Base-by-base conservation (phyloP, 1,140 invertebrate genomes). In the Drosophila insularis region DNA sequence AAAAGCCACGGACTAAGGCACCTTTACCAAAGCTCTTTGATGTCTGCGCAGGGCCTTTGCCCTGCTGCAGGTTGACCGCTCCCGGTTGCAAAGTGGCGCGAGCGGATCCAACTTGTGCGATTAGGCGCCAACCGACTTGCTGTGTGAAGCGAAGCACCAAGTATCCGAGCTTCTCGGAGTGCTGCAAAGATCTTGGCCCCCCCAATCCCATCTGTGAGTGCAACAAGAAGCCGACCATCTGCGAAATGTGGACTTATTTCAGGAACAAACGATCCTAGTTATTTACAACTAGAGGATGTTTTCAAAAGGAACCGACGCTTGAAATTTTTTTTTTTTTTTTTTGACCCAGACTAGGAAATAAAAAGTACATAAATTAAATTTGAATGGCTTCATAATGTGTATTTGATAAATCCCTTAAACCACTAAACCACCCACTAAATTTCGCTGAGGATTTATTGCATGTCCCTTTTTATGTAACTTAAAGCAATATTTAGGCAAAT, bases 91-190 rank as follows among this genome's bases (percentile, higher is more conserved):
- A 8, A 11, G 1, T 40, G 0, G 59, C 0, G 4, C n/a, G 58
- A 0, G 0, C 7, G 1, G 32, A 61, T 2, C 53, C 60, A 8
- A 23, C 7, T 0, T 81, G 79, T 11, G 3, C 17, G 0, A 7
- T 27, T 1, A 21, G 32, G 0, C 61, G 46, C 0, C 11, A 19
- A 4, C 66, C 70, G 1, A 40, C 46, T 3, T 75, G 74, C 56
- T 81, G 80, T 53, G 58, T 17, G 23, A 81, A 82, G 62, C 43
- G 61, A 0, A 14, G 13, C n/a, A 68, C 71, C 1, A 53, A 58
- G 37, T 74, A 65, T 21, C 80, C 66, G 11, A 68, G 74, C 58
- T 81, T 82, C 14, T 81, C 80, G 0, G 80, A 81, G 46, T 81
- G 79, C 64, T 23, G 32, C 6, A 39, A 7, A 11, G 35, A 32